Conservation (phyloP, 2,888 invertebrate genomes). For the Pasiphila rectangulata region DNA sequence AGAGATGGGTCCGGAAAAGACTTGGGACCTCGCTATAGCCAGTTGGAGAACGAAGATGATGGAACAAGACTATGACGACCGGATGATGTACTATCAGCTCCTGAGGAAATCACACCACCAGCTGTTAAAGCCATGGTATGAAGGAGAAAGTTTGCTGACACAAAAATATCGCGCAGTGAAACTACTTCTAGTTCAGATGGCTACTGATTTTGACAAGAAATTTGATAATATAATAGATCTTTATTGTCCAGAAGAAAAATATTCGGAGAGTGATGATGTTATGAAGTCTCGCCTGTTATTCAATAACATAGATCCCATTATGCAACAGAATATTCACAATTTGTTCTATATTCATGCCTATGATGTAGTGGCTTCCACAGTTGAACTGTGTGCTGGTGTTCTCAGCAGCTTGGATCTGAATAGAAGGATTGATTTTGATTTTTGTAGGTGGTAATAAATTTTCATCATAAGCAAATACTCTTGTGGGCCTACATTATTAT, state of each 20-base stretch:
- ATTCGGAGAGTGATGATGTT: slow-evolving; percentile 3
- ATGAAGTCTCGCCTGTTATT: neutral
- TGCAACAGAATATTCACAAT: slow-evolving; percentile 39
- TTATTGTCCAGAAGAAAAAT: slow-evolving; percentile 8
- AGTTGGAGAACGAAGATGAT: slow-evolving; percentile 66
- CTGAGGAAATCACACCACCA: slow-evolving; percentile 51
- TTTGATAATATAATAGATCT: slow-evolving; percentile 39
- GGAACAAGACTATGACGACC: slow-evolving; percentile 56
- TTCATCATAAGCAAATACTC: no score
- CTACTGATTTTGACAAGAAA: slow-evolving; percentile 57
- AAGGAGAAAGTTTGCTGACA: slow-evolving; percentile 49
- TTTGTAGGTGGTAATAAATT: slow-evolving; percentile 44
- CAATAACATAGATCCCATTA: slow-evolving; percentile 21
- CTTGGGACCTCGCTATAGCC: slow-evolving; percentile 62
- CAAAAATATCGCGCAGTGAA: slow-evolving; percentile 58
- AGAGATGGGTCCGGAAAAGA: slow-evolving; percentile 48
- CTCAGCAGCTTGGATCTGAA: slow-evolving; percentile 67
- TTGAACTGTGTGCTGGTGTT: slow-evolving; percentile 60
- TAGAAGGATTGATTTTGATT: slow-evolving; percentile 69
- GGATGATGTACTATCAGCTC: slow-evolving; percentile 59
- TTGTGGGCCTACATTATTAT: no score
- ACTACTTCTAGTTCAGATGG: slow-evolving; percentile 49
- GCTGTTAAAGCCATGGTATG: slow-evolving; percentile 61
- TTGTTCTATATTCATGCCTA: slow-evolving; percentile 56
- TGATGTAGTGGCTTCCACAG: slow-evolving; percentile 50